phyloP scores from a whole-genome alignment of 2,888 invertebrate genomes.

The Andrena bucephala region DNA sequence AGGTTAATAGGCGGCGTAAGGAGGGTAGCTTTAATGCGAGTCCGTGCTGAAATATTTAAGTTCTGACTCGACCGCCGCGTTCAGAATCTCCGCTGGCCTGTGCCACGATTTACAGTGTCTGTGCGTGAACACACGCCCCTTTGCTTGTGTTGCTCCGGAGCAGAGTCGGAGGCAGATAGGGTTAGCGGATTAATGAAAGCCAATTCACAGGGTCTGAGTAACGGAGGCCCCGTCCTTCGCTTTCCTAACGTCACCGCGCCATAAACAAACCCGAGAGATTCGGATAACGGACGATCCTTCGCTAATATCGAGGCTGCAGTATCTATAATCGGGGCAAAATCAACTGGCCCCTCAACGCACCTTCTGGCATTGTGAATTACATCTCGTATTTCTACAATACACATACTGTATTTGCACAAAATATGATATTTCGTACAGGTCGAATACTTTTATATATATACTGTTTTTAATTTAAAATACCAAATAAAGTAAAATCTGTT shows the following conservation, averaged over 20 bases:
- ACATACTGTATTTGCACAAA: no score
- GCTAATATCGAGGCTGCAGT: slow-evolving; percentile 49
- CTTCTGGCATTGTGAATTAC: not conserved
- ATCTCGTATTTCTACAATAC: no score
- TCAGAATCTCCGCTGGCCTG: slow-evolving; percentile 81
- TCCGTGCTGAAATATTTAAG: slow-evolving; percentile 84
- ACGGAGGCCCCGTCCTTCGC: slow-evolving; percentile 56
- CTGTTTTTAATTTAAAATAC: no score
- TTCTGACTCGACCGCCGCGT: slow-evolving; percentile 78
- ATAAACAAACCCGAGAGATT: slow-evolving; percentile 80
- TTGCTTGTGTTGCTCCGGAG: slow-evolving; percentile 35
- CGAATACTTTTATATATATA: no score
- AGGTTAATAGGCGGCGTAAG: slow-evolving; percentile 84
- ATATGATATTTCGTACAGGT: no score
- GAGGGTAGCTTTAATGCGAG: slow-evolving; percentile 84
- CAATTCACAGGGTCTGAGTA: slow-evolving; percentile 78
- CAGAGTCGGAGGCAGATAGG: slow-evolving; percentile 74
- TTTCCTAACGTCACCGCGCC: slow-evolving; percentile 77
- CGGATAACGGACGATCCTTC: slow-evolving; percentile 74
- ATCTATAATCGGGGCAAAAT: not conserved
- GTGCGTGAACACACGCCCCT: slow-evolving; percentile 41
- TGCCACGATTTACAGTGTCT: slow-evolving; percentile 83
- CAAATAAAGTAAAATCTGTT: no score
- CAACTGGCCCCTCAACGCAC: not conserved
- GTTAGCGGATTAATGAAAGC: slow-evolving; percentile 84